Base-by-base conservation (phyloP, 2,888 invertebrate genomes). In the Drosophila crucigera region DNA sequence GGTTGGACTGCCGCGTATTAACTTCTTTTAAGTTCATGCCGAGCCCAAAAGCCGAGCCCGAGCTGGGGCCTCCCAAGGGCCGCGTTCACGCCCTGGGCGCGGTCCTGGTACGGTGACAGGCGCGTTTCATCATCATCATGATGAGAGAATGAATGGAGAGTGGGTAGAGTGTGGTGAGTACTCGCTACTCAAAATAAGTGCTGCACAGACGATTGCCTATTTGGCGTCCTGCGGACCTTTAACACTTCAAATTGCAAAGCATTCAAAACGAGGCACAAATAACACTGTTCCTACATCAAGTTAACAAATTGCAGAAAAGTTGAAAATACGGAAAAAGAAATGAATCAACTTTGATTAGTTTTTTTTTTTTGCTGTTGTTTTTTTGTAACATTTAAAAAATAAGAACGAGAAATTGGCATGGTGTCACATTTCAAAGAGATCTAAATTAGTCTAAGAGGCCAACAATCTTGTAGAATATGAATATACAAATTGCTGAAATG, bases 71-170 rank as follows among this genome's bases (percentile, higher is more conserved):
- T 50, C 62, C 37, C 53, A 52, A 39, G 52, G 53, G 50, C 30
- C 52, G 33, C 33, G 49, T 49, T 25, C 25, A 49, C 49, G 60
- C 58, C 60, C 60, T 28, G 70, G 74, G 74, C 50, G 76, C 63
- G 74, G 74, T 49, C 28, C 28, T 28, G 58, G 31, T 58, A 14
- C 58, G 78, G 62, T 79, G 79, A 79, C 79, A 79, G 70, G 70
- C 70, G 50, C 66, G 60, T 66, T 78, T 64, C 66, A 71, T 76
- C 66, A 76, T 58, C 64, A 58, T 31, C 31, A 67, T 78, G 63
- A 62, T 71, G 77, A 31, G 30, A 30, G 55, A 39, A 28, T 19
- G 25, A 7, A 37, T 55, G 37, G 37, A 5, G 54, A 16, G 35
- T 39, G 55, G 0, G 39, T n/a, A 3, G 56, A n/a, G 14, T 4